Conservation (phyloP, 2,888 invertebrate genomes). For the Drosophila monieri region DNA sequence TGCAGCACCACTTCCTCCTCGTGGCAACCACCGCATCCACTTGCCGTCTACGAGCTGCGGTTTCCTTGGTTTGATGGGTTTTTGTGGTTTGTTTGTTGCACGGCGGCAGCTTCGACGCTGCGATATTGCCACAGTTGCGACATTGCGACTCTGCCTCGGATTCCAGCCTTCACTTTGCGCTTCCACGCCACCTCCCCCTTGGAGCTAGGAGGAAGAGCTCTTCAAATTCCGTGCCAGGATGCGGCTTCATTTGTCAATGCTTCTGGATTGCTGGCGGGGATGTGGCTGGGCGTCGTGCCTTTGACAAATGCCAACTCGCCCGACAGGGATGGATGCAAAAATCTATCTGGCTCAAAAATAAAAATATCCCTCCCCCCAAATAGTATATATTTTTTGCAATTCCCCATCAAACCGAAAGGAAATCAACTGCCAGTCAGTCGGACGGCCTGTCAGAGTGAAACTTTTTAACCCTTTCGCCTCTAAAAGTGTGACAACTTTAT, state of each 20-base stretch:
- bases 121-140: slow-evolving; percentile 15
- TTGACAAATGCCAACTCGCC: slow-evolving; percentile 63
- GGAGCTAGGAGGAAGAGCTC: slow-evolving; percentile 18
- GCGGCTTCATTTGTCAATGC: slow-evolving; percentile 73
- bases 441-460: slow-evolving; percentile 59
- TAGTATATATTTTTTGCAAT: slow-evolving; percentile 53
- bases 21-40: slow-evolving; percentile 2
- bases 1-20: slow-evolving; percentile 11
- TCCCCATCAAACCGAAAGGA: slow-evolving; percentile 52
- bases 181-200: not conserved
- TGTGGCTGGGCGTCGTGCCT: not conserved
- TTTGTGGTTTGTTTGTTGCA: slow-evolving; percentile 74
- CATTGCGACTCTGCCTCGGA: slow-evolving; percentile 8
- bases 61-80: slow-evolving; percentile 72
- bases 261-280: slow-evolving; percentile 7
- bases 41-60: slow-evolving; percentile 58
- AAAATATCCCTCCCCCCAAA: slow-evolving; percentile 58
- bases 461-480: slow-evolving; percentile 2
- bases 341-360: slow-evolving; percentile 67
- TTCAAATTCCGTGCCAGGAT: slow-evolving; percentile 60
- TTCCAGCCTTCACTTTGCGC: too few species aligned
- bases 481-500: slow-evolving; percentile 13
- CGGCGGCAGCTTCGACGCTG: slow-evolving; percentile 34
- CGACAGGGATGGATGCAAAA: slow-evolving; percentile 73
- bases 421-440: slow-evolving; percentile 75